Evolutionary conservation across 92 coral and sea anemone species (phyloP).

Genomic region (Heteractis magnifica): DNA sequence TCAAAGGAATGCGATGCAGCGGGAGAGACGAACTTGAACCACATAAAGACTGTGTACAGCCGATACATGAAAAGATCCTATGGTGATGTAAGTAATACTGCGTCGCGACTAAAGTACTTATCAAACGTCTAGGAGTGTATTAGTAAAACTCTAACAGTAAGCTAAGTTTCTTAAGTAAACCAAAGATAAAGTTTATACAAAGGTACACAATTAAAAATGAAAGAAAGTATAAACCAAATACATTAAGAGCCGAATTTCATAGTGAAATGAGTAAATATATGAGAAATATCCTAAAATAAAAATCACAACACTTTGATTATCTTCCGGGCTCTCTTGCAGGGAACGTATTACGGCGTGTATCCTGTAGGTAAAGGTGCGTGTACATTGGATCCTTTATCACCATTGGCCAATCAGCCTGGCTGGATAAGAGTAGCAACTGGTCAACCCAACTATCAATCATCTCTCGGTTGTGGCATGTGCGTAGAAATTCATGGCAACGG

Average conservation of each 20-base stretch:
- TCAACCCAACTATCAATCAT: conserved; percentile 57
- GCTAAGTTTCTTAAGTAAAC: too few relatives aligned
- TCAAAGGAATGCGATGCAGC: conserved; percentile 17
- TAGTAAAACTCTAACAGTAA: too few relatives aligned
- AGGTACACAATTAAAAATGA: too few relatives aligned
- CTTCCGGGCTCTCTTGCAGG: conserved; percentile 25
- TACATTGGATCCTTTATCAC: conserved; percentile 62
- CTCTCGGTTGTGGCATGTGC: conserved; percentile 90
- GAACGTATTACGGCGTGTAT: conserved; percentile 63
- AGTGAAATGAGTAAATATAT: too few relatives aligned
- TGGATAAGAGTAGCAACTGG: conserved; percentile 87
- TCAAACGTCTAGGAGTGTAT: too few relatives aligned
- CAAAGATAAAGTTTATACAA: too few relatives aligned
- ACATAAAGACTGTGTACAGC: conserved; percentile 40
- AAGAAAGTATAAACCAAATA: too few relatives aligned
- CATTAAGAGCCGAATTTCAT: too few relatives aligned
- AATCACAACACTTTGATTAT: not conserved
- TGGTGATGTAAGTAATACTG: conserved; percentile 53
- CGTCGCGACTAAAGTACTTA: not conserved
- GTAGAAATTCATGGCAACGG: conserved; percentile 68
- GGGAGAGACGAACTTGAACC: conserved; percentile 27
- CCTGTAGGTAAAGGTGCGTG: conserved; percentile 52
- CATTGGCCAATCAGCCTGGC: conserved; percentile 56
- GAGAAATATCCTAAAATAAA: not conserved
- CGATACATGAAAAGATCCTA: conserved; percentile 29